Evolutionary conservation across 2,113 vertebrate species (phyloP).

Genomic region (Fregetta grallaria): DNA sequence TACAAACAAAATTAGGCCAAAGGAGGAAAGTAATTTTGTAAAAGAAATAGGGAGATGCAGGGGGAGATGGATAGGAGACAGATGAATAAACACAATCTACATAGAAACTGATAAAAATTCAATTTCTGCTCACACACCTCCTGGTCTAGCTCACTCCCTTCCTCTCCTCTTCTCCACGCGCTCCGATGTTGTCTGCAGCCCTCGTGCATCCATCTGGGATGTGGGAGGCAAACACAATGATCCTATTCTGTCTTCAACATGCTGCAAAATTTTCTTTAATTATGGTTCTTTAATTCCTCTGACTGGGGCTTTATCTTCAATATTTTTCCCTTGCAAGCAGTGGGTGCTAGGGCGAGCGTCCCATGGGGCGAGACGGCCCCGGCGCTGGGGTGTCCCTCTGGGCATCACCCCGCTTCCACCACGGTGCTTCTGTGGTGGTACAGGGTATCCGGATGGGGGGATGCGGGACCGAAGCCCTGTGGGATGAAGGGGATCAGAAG

Average conservation of each 20-base stretch:
- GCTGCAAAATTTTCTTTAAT: constrained; percentile 6
- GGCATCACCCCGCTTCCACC: accelerated
- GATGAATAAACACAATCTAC: constrained; percentile 71
- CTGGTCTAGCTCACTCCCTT: constrained; percentile 48
- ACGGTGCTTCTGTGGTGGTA: accelerated
- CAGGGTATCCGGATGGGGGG: accelerated
- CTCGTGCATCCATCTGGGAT: constrained; percentile 70
- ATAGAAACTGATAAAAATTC: constrained; percentile 57
- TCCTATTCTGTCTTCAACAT: constrained; percentile 15
- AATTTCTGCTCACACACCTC: constrained; percentile 52
- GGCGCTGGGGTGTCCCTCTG: background rate
- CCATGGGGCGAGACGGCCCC: accelerated
- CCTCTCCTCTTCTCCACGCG: constrained; percentile 37
- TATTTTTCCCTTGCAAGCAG: background rate
- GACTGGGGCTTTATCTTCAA: background rate
- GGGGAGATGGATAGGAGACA: constrained; percentile 63
- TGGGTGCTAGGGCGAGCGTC: accelerated
- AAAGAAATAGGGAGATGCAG: constrained; percentile 56
- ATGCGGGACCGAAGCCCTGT: accelerated
- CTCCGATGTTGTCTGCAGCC: constrained; percentile 8
- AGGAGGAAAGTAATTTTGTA: constrained; percentile 67
- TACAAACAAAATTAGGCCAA: constrained; percentile 68
- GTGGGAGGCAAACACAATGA: constrained; percentile 70
- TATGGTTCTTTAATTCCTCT: background rate
- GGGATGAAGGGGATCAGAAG: background rate